These are phyloP conservation scores for Autographa pulchrina DNA, from an alignment of 2,888 invertebrate species.

Conservation along the genomic window DNA sequence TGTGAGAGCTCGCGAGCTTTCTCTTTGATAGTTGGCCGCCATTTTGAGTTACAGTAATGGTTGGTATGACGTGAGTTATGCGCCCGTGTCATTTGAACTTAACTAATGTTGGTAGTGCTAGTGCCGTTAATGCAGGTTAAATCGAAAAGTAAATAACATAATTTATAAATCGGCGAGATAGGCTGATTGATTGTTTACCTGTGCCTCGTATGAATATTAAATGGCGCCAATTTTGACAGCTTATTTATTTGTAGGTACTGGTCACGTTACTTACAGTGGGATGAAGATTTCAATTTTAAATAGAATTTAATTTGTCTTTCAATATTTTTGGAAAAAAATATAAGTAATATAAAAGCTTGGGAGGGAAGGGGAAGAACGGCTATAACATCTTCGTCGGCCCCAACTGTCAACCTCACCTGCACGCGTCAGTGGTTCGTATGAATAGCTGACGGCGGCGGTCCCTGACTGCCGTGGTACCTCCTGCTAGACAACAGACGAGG, in stretches of 20 bases:
- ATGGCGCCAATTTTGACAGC: conserved; percentile 30
- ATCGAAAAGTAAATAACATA: conserved; percentile 74
- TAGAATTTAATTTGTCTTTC: no score
- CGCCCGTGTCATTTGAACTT: conserved; percentile 80
- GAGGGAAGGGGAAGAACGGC: no score
- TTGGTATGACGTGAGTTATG: conserved; percentile 83
- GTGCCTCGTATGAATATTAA: conserved; percentile 5
- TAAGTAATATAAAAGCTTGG: no score
- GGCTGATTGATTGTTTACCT: conserved; percentile 28
- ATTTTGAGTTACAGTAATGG: conserved; percentile 88
- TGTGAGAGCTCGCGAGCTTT: conserved; percentile 86
- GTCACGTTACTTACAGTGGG: no score
- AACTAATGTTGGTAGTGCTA: conserved; percentile 82
- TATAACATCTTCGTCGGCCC: no score
- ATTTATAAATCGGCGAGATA: conserved; percentile 43
- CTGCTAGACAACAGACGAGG: no score
- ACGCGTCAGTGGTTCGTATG: no score
- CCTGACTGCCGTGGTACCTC: no score
- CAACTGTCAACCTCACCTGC: no score
- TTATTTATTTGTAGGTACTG: not conserved
- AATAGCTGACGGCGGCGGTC: no score
- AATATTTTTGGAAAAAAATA: no score
- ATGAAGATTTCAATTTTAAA: no score
- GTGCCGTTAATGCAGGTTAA: conserved; percentile 77
- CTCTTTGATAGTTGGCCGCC: conserved; percentile 87